Evolutionary conservation across 2,797 vertebrate genomes (phyloP).

Genomic region (Hemitrygon akajei): DNA sequence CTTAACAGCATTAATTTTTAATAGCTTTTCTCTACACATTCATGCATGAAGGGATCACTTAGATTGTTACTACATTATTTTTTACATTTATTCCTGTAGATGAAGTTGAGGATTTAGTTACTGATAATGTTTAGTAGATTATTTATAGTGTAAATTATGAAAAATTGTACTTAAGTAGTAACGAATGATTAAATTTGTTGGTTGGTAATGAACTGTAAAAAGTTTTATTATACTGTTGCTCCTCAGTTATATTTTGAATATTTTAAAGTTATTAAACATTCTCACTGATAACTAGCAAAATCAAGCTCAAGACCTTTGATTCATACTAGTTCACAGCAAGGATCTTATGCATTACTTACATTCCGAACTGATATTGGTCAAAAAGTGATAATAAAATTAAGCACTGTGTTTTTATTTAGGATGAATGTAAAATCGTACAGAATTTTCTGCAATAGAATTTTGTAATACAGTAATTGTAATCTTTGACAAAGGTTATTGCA

Average conservation of each 20-base stretch:
- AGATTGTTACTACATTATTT: neutral
- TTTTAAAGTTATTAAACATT: neutral
- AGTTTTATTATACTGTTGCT: constrained; percentile 15
- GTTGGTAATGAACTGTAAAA: neutral
- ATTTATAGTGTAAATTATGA: neutral
- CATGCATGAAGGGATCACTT: neutral
- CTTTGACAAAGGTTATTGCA: constrained; percentile 14
- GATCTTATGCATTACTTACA: neutral
- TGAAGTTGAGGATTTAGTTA: neutral
- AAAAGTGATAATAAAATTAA: no score
- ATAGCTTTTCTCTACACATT: neutral
- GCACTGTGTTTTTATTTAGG: neutral
- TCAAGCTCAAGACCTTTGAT: neutral
- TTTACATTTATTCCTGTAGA: neutral
- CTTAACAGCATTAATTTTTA: neutral
- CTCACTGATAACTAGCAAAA: neutral
- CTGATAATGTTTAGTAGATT: neutral
- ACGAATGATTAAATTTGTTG: constrained; percentile 9
- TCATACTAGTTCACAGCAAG: neutral
- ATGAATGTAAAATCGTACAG: constrained; percentile 15
- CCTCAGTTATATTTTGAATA: neutral
- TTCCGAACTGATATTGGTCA: neutral
- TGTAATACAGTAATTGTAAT: constrained; percentile 4
- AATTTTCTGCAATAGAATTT: constrained; percentile 2
- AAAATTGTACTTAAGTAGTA: neutral